These are phyloP conservation scores for Smutsia gigantea DNA, from an alignment of 2,797 vertebrate species.

Conservation along the genomic window DNA sequence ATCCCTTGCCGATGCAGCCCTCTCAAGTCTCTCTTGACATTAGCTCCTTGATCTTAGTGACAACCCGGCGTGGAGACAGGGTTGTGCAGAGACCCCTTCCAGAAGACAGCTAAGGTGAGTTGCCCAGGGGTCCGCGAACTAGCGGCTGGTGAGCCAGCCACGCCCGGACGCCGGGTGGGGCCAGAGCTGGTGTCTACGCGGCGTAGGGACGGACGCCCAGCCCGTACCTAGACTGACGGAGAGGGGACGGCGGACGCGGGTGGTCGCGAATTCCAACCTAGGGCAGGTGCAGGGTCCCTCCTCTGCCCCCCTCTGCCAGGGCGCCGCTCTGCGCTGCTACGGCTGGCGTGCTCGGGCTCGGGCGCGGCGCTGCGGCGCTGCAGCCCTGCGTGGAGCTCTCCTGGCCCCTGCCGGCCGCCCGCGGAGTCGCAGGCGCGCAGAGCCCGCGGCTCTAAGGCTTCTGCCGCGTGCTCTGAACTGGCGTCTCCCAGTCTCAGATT, in stretches of 20 bases:
- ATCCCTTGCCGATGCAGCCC: not conserved
- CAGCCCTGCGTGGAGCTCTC: slow-evolving; percentile 31
- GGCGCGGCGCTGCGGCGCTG: not conserved
- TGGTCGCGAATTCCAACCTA: not conserved
- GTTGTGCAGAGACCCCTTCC: not conserved
- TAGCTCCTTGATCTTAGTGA: not conserved
- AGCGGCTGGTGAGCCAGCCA: not conserved
- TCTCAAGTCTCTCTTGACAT: not conserved
- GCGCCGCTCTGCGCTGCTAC: rapidly evolving
- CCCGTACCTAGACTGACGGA: rapidly evolving
- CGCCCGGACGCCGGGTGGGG: not conserved
- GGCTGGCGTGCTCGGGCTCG: rapidly evolving
- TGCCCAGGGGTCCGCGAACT: rapidly evolving
- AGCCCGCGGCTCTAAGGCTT: rapidly evolving
- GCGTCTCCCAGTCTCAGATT: not conserved
- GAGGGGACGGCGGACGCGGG: not conserved
- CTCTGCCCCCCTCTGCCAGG: not conserved
- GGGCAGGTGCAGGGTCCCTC: too few species aligned
- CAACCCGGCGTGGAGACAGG: not conserved
- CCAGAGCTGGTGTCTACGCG: not conserved
- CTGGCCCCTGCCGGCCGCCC: slow-evolving; percentile 49
- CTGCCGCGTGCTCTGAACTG: rapidly evolving
- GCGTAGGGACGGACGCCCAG: not conserved
- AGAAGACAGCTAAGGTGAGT: not conserved
- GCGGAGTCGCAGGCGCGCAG: not conserved